These are phyloP conservation scores for Stratiolaelaps scimitus DNA, from an alignment of 1,140 invertebrate genomes.

Conservation along the genomic window DNA sequence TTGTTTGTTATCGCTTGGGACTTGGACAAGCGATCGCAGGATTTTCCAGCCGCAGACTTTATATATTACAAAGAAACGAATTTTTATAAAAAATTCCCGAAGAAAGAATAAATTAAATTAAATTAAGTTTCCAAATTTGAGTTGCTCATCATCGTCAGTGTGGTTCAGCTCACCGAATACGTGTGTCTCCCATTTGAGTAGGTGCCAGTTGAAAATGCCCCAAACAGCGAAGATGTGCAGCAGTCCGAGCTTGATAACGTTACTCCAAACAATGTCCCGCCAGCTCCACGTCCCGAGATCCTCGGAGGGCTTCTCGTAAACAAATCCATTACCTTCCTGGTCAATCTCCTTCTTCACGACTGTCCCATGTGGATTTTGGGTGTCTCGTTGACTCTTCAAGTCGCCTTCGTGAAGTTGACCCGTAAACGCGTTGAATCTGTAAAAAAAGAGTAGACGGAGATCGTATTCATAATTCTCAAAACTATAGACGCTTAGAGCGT, in stretches of 20 bases:
- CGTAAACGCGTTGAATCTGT: conserved; percentile 17
- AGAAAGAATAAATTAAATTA: too few relatives aligned
- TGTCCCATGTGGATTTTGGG: neutral
- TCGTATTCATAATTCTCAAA: too few relatives aligned
- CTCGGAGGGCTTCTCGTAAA: neutral
- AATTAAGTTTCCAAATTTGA: too few relatives aligned
- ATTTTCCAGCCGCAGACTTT: too few relatives aligned
- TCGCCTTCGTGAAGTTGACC: neutral
- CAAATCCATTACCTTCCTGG: neutral
- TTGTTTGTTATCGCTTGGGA: too few relatives aligned
- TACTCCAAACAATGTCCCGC: conserved; percentile 1
- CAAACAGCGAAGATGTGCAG: conserved; percentile 21
- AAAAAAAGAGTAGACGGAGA: too few relatives aligned
- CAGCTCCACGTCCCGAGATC: neutral
- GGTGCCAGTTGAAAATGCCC: neutral
- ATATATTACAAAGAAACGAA: too few relatives aligned
- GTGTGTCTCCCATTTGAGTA: conserved; percentile 23
- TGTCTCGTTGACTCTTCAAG: neutral
- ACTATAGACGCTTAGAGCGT: too few relatives aligned
- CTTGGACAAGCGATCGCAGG: too few relatives aligned
- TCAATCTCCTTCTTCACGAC: neutral
- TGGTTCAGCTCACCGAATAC: conserved; percentile 13
- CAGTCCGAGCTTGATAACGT: neutral
- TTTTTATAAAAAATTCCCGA: too few relatives aligned
- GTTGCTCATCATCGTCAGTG: too few relatives aligned